Conservation (phyloP, 2,888 invertebrate genomes). For the Eremobia ochroleuca region DNA sequence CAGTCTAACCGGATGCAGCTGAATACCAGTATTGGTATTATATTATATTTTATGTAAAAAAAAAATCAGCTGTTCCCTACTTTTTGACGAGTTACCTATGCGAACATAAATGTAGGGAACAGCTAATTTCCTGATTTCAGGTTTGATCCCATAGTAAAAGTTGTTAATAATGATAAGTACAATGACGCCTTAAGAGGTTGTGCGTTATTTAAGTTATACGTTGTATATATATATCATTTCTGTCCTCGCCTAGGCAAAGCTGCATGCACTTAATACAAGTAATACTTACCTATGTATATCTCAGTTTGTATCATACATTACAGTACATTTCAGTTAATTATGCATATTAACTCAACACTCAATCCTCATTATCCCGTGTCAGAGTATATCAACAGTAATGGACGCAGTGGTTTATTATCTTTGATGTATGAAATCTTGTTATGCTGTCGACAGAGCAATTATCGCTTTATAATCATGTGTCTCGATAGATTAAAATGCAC, state of each 20-base stretch:
- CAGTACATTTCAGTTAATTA: constrained; percentile 26
- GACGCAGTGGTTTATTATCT: constrained; percentile 1
- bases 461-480: constrained; percentile 10
- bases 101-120: too few relatives aligned
- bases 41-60: too few relatives aligned
- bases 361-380: constrained; percentile 41
- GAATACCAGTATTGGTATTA: too few relatives aligned
- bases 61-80: too few relatives aligned
- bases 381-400: constrained; percentile 12
- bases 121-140: too few relatives aligned
- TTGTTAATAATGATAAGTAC: too few relatives aligned
- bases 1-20: too few relatives aligned
- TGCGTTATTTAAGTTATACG: too few relatives aligned
- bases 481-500: constrained; percentile 73
- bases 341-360: constrained; percentile 34
- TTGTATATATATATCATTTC: too few relatives aligned
- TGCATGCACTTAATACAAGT: neutral
- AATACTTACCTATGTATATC: neutral
- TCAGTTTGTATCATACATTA: constrained; percentile 15
- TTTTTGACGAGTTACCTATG: too few relatives aligned
- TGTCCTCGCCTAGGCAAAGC: neutral
- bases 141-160: too few relatives aligned
- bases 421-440: constrained; percentile 7
- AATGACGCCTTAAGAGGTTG: too few relatives aligned
- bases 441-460: constrained; percentile 32